Evolutionary conservation across 2,113 vertebrate species (phyloP).

Genomic region (Myanophis thanlyinensis): DNA sequence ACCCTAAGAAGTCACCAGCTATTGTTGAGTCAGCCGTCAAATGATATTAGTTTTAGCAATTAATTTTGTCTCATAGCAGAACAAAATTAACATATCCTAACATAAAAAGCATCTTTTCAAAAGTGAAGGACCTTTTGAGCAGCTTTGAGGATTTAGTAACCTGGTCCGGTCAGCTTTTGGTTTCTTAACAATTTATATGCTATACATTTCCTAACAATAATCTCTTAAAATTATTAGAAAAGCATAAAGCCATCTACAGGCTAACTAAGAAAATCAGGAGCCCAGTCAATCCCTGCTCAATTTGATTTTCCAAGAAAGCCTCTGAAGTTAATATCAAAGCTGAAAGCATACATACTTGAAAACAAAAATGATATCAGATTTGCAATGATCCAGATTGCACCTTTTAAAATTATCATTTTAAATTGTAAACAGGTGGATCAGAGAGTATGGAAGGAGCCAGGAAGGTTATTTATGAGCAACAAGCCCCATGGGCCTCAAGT

Average conservation of each 20-base stretch:
- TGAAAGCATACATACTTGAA: background rate
- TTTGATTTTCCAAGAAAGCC: background rate
- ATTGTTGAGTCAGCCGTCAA: background rate
- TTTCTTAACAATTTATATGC: background rate
- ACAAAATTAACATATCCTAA: background rate
- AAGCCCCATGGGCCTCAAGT: too few species aligned
- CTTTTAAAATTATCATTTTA: too few species aligned
- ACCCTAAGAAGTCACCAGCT: background rate
- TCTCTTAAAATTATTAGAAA: background rate
- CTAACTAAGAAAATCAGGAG: background rate
- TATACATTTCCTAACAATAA: background rate
- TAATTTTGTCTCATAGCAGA: background rate
- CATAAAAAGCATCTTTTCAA: background rate
- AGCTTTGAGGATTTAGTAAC: background rate
- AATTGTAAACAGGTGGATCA: too few species aligned
- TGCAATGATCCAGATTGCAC: too few species aligned
- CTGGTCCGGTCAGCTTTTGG: background rate
- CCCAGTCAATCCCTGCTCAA: background rate
- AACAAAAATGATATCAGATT: background rate
- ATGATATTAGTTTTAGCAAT: background rate
- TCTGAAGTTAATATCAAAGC: background rate
- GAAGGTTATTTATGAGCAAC: too few species aligned
- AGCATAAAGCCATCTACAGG: background rate
- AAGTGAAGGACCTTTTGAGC: background rate
- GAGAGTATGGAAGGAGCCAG: too few species aligned